Base-by-base conservation (phyloP, 1,140 invertebrate species). In the Scaptomyza graminum region DNA sequence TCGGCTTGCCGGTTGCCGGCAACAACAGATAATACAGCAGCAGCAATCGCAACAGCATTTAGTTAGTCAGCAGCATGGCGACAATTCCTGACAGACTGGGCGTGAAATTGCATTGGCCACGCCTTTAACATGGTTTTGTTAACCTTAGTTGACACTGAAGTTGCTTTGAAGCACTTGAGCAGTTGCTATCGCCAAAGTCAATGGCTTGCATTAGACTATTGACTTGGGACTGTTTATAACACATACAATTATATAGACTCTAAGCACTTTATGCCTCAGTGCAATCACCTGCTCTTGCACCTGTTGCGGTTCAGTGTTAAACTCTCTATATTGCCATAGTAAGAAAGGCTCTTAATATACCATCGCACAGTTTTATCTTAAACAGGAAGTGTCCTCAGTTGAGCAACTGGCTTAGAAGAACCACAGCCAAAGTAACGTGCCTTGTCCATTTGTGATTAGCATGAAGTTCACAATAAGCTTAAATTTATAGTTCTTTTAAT, bases 51-150 rank as follows among this genome's bases (percentile, higher is more conserved):
- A 50, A 50, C 43, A 65, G 15, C 39, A 43, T 43, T 57, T 44
- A 15, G 25, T n/a, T n/a, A 56, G 18, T 57, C 41, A 46, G 16
- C 18, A 11, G 34, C 37, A 43, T 46, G 55, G 31, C 51, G 39
- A 31, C 55, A 57, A 51, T 39, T 51, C 15, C 15, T 13, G 39
- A 44, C 55, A 25, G 55, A 18, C 51, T 37, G 43, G 43, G 44
- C 44, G 46, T 49, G 13, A 50, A 67, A 67, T 67, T 59, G 56
- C 65, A 52, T 52, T 13, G 5, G 65, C 25, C 56, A 51, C 56
- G 47, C 65, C 47, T 11, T 16, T 11, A 8, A 22, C 18, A 28
- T 49, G 44, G 31, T 46, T 41, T 6, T 41, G 22, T 50, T 49
- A 65, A 47, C 44, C 54, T 49, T 65, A 55, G 43, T 47, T 63